A percentile compares a stretch with the other conserved stretches of the same genome.
These are phyloP conservation scores for Heliconius eleuchia DNA, from an alignment of 1,140 invertebrate genomes.

Conservation along the genomic window DNA sequence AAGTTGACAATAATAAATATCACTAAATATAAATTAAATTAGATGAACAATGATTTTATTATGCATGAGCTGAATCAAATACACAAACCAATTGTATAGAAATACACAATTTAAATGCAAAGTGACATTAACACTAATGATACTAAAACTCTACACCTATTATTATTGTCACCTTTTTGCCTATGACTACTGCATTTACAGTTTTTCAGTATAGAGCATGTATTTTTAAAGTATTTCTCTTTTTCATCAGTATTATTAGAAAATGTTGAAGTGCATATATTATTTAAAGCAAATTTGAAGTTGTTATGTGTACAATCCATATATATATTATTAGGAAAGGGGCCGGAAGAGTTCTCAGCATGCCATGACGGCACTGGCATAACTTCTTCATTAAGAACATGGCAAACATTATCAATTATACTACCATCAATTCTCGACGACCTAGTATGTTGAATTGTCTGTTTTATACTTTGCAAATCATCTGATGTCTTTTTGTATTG, in stretches of 20 bases:
- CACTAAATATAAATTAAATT: too few species aligned
- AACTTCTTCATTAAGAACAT: slow-evolving; percentile 65
- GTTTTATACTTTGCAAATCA: slow-evolving; percentile 63
- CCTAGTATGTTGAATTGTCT: slow-evolving; percentile 64
- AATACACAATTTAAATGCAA: too few species aligned
- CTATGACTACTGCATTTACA: neutral
- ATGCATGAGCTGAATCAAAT: too few species aligned
- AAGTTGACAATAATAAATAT: too few species aligned
- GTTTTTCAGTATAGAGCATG: neutral
- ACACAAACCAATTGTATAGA: too few species aligned
- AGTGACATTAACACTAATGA: neutral
- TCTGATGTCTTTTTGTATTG: slow-evolving; percentile 48
- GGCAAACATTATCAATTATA: slow-evolving; percentile 56
- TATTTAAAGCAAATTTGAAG: neutral
- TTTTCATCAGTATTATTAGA: neutral
- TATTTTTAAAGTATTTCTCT: neutral
- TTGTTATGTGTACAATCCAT: neutral
- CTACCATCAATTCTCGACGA: slow-evolving; percentile 62
- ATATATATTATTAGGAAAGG: neutral
- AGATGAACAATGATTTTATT: too few species aligned
- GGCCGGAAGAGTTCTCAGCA: slow-evolving; percentile 38
- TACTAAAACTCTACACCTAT: neutral
- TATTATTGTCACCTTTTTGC: neutral
- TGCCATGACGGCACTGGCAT: slow-evolving; percentile 67
- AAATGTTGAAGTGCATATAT: neutral